Percentiles rank a stretch among this genome's conserved stretches.
These are phyloP conservation scores for Ictidomys tridecemlineatus DNA, from an alignment of 2,113 vertebrate genomes.

Conservation along the genomic window DNA sequence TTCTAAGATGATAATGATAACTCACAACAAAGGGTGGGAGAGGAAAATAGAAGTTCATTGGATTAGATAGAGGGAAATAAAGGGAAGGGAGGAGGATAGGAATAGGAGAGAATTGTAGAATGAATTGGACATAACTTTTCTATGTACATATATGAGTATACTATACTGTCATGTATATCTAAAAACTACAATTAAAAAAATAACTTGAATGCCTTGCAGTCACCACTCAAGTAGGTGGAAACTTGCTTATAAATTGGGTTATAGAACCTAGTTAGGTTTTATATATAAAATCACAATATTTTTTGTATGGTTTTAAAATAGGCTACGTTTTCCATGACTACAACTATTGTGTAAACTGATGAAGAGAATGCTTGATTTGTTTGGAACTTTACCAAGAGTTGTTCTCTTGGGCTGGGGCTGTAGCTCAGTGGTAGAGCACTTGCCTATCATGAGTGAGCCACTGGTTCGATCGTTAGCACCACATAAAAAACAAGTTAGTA, in stretches of 20 bases:
- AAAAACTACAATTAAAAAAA: too few species aligned
- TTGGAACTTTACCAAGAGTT: conserved; percentile 5
- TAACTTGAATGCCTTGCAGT: background rate
- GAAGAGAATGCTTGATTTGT: background rate
- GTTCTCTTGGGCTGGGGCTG: background rate
- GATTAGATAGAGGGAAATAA: background rate
- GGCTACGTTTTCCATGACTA: background rate
- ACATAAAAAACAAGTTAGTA: too few species aligned
- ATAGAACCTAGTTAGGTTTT: conserved; percentile 23
- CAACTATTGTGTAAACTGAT: background rate
- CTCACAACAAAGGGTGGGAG: too few species aligned
- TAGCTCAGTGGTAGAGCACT: too few species aligned
- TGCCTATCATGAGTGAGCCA: too few species aligned
- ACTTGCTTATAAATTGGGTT: conserved; percentile 8
- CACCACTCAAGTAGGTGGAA: background rate
- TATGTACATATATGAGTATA: too few species aligned
- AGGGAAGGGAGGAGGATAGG: too few species aligned
- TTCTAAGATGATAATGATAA: too few species aligned
- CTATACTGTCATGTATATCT: too few species aligned
- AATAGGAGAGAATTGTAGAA: too few species aligned
- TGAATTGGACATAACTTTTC: too few species aligned
- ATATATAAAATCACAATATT: background rate
- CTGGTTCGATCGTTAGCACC: too few species aligned
- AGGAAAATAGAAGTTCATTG: background rate
- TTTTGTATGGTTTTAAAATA: conserved; percentile 35